phyloP scores from a whole-genome alignment of 2,797 vertebrate genomes.

The Lagorchestes hirsutus region DNA sequence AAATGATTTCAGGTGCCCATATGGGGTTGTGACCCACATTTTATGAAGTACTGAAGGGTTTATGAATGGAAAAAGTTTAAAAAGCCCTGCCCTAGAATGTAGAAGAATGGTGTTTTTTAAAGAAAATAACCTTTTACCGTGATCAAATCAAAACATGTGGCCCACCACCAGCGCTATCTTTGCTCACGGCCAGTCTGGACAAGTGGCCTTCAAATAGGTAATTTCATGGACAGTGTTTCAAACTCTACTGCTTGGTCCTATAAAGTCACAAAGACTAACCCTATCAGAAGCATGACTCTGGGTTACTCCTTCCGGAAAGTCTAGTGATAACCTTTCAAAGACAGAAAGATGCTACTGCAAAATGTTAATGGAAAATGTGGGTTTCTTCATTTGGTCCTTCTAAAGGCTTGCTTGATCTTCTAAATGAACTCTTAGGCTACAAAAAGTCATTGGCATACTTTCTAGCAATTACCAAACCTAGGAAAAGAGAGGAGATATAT shows the following conservation, averaged over 20 bases:
- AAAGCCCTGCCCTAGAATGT: background rate
- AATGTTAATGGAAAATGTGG: background rate
- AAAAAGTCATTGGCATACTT: background rate
- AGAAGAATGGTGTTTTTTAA: background rate
- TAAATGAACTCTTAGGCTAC: background rate
- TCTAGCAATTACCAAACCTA: background rate
- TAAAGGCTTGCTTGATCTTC: background rate
- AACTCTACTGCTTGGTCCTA: background rate
- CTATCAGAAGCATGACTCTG: background rate
- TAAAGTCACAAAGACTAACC: background rate
- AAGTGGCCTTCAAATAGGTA: background rate
- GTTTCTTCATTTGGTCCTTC: background rate
- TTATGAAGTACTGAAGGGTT: too few relatives aligned
- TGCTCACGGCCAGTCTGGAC: background rate
- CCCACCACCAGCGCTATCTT: background rate
- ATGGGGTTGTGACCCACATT: too few relatives aligned
- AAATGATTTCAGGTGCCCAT: background rate
- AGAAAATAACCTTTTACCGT: background rate
- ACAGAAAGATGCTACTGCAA: background rate
- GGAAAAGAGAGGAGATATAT: background rate
- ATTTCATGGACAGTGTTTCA: background rate
- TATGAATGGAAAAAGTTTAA: too few relatives aligned
- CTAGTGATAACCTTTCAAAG: background rate
- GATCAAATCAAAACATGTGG: background rate
- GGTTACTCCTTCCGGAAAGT: background rate